Base-by-base conservation (phyloP, 2,113 vertebrate species). In the Oncorhynchus gorbuscha region DNA sequence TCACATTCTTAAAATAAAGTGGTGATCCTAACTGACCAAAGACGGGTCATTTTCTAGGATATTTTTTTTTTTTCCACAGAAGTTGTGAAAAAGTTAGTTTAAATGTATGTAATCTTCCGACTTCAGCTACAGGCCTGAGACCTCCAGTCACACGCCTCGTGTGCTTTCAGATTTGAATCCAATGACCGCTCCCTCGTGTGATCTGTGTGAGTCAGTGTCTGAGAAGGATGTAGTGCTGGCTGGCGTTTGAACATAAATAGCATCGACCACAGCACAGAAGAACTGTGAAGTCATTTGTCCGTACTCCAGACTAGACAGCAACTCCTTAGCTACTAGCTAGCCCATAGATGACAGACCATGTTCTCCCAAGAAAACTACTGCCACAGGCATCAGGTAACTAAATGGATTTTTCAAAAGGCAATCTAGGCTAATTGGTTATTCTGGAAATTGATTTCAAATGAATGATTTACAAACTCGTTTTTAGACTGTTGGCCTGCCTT, bases 101-200 rank as follows among this genome's bases (percentile, higher is more conserved):
- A 35, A 35, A 8, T 35, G 32, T 35, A 35, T 8, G 35, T 35
- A 35, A 35, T 2, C 86, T 59, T 84, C 92, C 20, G 80, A 90
- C 51, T 69, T 59, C 1, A 45, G 76, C 18, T 70, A 35, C 32
- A 71, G 18, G 72, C 18, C 51, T 58, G 30, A 22, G 58, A 76
- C 72, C 80, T 83, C 84, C 86, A 88, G 85, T 88, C 72, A 80
- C 35, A 39, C 64, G 32, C 32, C 35, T 71, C 84, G 84, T 84
- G 59, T 84, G 74, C 51, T 73, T 88, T 85, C 76, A 82, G 85
- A 83, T 73, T 64, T 68, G 55, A 32, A 32, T 62, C 32, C 67
- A 8, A 75, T 55, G 51, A 55, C 51, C 39, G 2, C 9, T 45
- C 13, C 16, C 51, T 67, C 24, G 61, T 67, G 62, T 61, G 55